These are phyloP conservation scores for Bradypodion ventrale DNA, from an alignment of 2,797 vertebrate species.

Conservation along the genomic window DNA sequence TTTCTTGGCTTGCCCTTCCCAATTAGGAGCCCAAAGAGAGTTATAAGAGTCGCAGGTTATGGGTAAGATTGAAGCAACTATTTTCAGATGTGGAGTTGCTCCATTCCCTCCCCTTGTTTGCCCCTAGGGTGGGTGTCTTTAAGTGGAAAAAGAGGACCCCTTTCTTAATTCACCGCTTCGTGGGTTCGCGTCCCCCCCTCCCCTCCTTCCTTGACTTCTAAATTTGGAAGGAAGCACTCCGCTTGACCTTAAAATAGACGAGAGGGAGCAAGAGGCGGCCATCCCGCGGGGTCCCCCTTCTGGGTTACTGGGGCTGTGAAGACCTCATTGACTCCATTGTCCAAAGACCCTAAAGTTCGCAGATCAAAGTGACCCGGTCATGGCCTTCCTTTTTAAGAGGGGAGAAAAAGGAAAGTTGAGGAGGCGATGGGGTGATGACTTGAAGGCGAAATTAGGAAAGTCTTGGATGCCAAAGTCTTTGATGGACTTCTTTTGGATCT, in stretches of 20 bases:
- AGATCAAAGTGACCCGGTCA: slow-evolving; percentile 68
- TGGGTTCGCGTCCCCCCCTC: neutral
- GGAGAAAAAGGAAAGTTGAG: slow-evolving; percentile 1
- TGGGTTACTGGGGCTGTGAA: slow-evolving; percentile 22
- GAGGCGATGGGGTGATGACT: neutral
- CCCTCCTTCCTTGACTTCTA: slow-evolving; percentile 20
- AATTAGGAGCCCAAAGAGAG: neutral
- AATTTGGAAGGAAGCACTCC: slow-evolving; percentile 61
- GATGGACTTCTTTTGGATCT: neutral
- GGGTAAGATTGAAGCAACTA: neutral
- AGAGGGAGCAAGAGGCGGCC: neutral
- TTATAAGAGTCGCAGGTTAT: neutral
- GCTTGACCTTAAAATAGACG: slow-evolving; percentile 48
- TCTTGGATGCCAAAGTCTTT: neutral
- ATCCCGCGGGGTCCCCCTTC: neutral
- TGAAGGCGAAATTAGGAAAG: slow-evolving; percentile 10
- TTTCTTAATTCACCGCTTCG: slow-evolving; percentile 37
- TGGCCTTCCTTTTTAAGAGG: slow-evolving; percentile 11
- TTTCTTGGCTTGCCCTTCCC: no score
- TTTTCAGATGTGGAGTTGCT: neutral
- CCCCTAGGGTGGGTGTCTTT: slow-evolving; percentile 29
- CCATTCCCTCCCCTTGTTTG: neutral
- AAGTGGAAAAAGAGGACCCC: neutral
- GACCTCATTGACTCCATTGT: slow-evolving; percentile 67
- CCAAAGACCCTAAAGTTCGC: slow-evolving; percentile 39